These are phyloP conservation scores for Drosophila rufa DNA, from an alignment of 1,140 invertebrate genomes.

Conservation along the genomic window DNA sequence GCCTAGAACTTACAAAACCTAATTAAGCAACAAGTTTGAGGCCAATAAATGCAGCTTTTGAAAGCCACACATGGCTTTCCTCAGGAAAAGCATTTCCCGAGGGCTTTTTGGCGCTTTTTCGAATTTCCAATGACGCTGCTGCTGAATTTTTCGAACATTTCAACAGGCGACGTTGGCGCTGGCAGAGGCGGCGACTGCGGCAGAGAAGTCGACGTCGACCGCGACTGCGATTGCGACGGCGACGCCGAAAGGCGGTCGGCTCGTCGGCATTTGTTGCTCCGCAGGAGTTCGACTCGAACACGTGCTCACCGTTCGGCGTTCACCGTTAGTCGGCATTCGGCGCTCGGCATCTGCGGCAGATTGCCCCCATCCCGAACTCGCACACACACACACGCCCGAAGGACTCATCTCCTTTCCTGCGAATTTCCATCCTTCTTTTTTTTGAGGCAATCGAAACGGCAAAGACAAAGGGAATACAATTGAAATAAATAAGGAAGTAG, in stretches of 20 bases:
- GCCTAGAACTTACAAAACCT: neutral
- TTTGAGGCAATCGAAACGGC: constrained; percentile 23
- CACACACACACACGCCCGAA: neutral
- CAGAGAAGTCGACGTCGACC: neutral
- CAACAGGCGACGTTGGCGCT: constrained; percentile 65
- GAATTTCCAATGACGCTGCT: constrained; percentile 64
- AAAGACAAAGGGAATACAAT: constrained; percentile 32
- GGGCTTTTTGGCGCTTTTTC: constrained; percentile 42
- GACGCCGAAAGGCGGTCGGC: constrained; percentile 27
- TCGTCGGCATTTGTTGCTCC: constrained; percentile 73
- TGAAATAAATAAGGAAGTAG: constrained; percentile 24
- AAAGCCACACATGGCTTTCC: neutral
- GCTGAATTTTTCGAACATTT: constrained; percentile 69
- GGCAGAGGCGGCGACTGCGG: constrained; percentile 4
- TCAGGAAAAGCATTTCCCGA: constrained; percentile 9
- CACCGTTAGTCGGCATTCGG: constrained; percentile 13
- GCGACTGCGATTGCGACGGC: constrained; percentile 16
- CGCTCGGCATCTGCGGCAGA: constrained; percentile 55
- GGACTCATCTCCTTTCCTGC: constrained; percentile 10
- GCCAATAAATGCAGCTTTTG: neutral
- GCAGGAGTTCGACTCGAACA: constrained; percentile 45
- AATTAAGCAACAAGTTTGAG: constrained; percentile 13
- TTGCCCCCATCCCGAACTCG: neutral
- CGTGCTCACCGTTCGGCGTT: constrained; percentile 49
- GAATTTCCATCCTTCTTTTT: constrained; percentile 20